These are phyloP conservation scores for Sylvilagus bachmani DNA, from an alignment of 2,113 vertebrate genomes.

Conservation along the genomic window DNA sequence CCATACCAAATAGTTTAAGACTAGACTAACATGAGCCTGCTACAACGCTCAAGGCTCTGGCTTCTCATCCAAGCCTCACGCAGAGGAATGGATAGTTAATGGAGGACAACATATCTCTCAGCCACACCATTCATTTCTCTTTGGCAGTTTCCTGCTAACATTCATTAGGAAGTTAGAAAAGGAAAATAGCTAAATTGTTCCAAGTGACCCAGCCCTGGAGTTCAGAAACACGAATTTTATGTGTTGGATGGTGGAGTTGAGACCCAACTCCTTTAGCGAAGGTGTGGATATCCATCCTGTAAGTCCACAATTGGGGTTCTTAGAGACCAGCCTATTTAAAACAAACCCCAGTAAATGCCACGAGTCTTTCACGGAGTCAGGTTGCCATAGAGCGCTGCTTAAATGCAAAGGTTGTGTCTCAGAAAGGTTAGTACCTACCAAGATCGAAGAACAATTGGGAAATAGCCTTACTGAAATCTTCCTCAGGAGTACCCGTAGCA, in stretches of 20 bases:
- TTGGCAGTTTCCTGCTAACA: neutral
- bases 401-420: neutral
- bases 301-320: neutral
- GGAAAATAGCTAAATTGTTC: neutral
- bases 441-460: constrained; percentile 37
- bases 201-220: neutral
- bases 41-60: constrained; percentile 43
- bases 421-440: constrained; percentile 28
- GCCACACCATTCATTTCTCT: neutral
- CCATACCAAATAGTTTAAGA: constrained; percentile 57
- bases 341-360: neutral
- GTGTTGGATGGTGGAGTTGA: neutral
- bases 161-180: neutral
- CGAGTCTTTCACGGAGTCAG: neutral
- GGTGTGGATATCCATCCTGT: neutral
- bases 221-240: neutral
- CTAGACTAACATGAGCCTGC: constrained; percentile 40
- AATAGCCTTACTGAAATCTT: constrained; percentile 89
- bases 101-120: neutral
- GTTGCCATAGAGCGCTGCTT: neutral
- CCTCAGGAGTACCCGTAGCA: constrained; percentile 89
- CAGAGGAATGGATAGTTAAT: neutral
- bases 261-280: neutral
- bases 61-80: neutral
- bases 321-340: constrained; percentile 10